Evolutionary conservation across 2,113 vertebrate species (phyloP).

Genomic region (Pluvialis apricaria): DNA sequence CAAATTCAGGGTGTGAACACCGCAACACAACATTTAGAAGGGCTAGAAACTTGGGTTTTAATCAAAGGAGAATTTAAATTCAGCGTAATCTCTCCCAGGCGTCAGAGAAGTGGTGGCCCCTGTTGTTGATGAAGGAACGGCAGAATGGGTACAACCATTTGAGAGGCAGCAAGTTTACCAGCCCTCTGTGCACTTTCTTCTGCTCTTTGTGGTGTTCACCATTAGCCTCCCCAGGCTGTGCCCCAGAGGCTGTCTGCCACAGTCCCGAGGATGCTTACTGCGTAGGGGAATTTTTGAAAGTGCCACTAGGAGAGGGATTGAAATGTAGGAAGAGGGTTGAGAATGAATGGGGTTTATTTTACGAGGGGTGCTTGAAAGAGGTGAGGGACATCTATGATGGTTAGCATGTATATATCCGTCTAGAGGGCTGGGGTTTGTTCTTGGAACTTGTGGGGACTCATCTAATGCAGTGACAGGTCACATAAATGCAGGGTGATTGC

Average conservation of each 20-base stretch:
- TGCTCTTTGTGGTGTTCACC: fast-evolving
- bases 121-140: neutral
- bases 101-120: neutral
- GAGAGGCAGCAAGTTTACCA: neutral
- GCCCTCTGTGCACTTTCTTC: too few relatives aligned
- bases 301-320: too few relatives aligned
- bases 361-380: neutral
- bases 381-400: neutral
- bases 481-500: neutral
- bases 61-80: neutral
- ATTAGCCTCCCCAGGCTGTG: neutral
- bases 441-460: fast-evolving
- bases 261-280: neutral
- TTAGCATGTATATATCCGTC: neutral
- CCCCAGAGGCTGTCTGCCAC: neutral
- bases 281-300: neutral
- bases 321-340: neutral
- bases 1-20: neutral
- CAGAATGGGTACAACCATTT: neutral
- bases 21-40: neutral
- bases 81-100: neutral
- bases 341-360: neutral
- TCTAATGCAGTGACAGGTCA: neutral
- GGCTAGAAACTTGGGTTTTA: neutral
- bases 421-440: neutral